Evolutionary conservation across 1,140 invertebrate genomes (phyloP).

Genomic region (Orius laevigatus): DNA sequence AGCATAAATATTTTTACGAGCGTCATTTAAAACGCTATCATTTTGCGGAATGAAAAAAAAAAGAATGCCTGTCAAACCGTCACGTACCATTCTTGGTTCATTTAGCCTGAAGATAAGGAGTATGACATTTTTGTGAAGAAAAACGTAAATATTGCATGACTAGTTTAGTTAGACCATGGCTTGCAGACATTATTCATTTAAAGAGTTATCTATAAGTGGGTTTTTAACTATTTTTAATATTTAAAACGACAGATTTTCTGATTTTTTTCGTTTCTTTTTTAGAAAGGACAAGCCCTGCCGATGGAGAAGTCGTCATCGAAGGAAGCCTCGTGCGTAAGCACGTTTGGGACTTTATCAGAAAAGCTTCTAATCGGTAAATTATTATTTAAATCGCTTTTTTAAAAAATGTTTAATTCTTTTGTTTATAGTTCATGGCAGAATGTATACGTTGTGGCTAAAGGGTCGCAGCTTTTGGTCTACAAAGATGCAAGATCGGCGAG

Average conservation of each 20-base stretch:
- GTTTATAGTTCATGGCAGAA: conserved; percentile 84
- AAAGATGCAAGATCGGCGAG: conserved; percentile 92
- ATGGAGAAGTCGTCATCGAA: conserved; percentile 70
- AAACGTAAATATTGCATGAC: too few relatives aligned
- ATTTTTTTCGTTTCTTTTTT: conserved; percentile 23
- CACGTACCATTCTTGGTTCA: too few relatives aligned
- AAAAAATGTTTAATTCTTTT: conserved; percentile 1
- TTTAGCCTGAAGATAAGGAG: too few relatives aligned
- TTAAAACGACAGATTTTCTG: not conserved
- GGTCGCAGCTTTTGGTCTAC: conserved; percentile 69
- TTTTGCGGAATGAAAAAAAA: too few relatives aligned
- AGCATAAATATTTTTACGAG: too few relatives aligned
- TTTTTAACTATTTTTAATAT: conserved; percentile 7
- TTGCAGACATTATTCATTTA: conserved; percentile 14
- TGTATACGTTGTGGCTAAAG: conserved; percentile 74
- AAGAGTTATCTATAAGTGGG: conserved; percentile 6
- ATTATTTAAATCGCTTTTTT: not conserved
- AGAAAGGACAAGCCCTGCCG: conserved; percentile 63
- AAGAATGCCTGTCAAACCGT: too few relatives aligned
- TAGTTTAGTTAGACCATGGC: conserved; percentile 3
- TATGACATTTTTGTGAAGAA: too few relatives aligned
- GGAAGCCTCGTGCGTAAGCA: conserved; percentile 85
- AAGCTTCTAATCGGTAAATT: conserved; percentile 71
- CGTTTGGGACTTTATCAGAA: conserved; percentile 93
- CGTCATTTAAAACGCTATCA: too few relatives aligned